Evolutionary conservation across 2,888 invertebrate genomes (phyloP).

Genomic region (Germaria angustata): DNA sequence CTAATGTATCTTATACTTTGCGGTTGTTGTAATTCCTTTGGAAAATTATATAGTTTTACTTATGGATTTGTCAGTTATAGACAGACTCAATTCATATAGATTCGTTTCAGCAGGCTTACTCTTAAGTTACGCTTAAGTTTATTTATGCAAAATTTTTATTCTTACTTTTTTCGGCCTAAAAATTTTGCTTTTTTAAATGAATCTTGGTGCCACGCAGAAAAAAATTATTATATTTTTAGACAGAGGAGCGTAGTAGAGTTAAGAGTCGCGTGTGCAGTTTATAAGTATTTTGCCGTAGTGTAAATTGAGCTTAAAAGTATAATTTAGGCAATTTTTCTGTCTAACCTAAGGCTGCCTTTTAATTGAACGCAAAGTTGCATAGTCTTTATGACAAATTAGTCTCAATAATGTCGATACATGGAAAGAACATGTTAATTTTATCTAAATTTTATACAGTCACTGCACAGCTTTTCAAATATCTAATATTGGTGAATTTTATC

Average conservation of each 20-base stretch:
- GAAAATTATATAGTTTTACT: slow-evolving; percentile 54
- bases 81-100: slow-evolving; percentile 63
- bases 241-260: background rate
- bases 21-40: slow-evolving; percentile 32
- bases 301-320: slow-evolving; percentile 58
- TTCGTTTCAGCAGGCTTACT: slow-evolving; percentile 50
- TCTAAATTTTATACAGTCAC: background rate
- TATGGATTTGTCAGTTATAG: slow-evolving; percentile 63
- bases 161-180: background rate
- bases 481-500: background rate
- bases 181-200: background rate
- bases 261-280: slow-evolving; percentile 49
- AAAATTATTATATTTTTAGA: background rate
- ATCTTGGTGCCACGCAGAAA: background rate
- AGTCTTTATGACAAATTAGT: slow-evolving; percentile 54
- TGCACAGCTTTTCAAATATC: background rate
- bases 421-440: slow-evolving; percentile 29
- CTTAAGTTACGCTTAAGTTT: slow-evolving; percentile 29
- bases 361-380: slow-evolving; percentile 38
- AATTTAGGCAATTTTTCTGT: slow-evolving; percentile 56
- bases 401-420: slow-evolving; percentile 36
- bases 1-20: background rate
- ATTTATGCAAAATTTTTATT: slow-evolving; percentile 3
- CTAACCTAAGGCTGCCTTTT: slow-evolving; percentile 42
- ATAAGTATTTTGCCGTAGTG: slow-evolving; percentile 37